phyloP scores from a whole-genome alignment of 2,888 invertebrate species.

The Sylvicola cinctus region DNA sequence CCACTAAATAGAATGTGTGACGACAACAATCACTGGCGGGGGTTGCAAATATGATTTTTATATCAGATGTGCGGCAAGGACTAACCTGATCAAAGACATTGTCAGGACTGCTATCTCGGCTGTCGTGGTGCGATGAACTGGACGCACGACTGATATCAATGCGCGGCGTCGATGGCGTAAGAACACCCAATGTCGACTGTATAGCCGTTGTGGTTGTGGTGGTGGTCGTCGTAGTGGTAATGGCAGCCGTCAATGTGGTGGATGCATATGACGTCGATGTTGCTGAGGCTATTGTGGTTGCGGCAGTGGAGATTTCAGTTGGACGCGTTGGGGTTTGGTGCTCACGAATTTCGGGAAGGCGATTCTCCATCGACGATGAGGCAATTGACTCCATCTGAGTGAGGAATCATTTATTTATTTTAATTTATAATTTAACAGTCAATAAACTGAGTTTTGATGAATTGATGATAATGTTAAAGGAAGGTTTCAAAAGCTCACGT shows the following conservation, averaged over 20 bases:
- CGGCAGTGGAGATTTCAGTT: slow-evolving; percentile 9
- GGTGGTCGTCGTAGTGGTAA: slow-evolving; percentile 12
- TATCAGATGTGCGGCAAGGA: too few species aligned
- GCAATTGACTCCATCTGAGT: slow-evolving; percentile 28
- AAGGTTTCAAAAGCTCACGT: too few species aligned
- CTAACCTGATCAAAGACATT: slow-evolving; percentile 52
- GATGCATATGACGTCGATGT: background rate
- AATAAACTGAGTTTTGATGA: too few species aligned
- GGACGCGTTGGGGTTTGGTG: slow-evolving; percentile 19
- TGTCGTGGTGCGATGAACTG: slow-evolving; percentile 65
- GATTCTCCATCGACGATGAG: slow-evolving; percentile 35
- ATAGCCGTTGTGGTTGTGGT: slow-evolving; percentile 14
- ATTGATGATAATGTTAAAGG: too few species aligned
- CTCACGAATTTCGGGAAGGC: slow-evolving; percentile 34
- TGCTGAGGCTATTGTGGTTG: slow-evolving; percentile 11
- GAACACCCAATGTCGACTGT: slow-evolving; percentile 19
- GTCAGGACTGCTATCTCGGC: slow-evolving; percentile 67
- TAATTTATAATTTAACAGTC: too few species aligned
- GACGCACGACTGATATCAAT: slow-evolving; percentile 80
- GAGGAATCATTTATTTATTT: too few species aligned
- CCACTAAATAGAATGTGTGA: too few species aligned
- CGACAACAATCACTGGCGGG: too few species aligned
- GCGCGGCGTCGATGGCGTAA: slow-evolving; percentile 56
- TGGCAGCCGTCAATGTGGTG: slow-evolving; percentile 8
- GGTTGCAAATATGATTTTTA: too few species aligned